phyloP scores from a whole-genome alignment of 2,797 vertebrate genomes.

The Malacoraja senta region DNA sequence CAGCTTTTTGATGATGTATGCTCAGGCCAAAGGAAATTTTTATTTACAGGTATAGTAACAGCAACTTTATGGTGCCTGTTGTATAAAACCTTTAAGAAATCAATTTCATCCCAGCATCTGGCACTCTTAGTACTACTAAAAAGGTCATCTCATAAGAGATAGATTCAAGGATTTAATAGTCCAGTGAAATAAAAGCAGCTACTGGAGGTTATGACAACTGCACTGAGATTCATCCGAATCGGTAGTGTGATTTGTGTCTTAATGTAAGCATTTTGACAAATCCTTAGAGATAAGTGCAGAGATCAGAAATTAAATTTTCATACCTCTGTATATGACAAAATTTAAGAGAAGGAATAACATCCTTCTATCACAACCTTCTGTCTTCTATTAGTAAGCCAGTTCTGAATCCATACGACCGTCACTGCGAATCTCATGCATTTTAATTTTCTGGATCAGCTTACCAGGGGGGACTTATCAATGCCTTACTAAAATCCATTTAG shows the following conservation, averaged over 20 bases:
- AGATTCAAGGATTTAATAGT: neutral
- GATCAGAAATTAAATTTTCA: neutral
- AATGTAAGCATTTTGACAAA: neutral
- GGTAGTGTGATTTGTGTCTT: neutral
- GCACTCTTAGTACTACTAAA: neutral
- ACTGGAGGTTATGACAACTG: conserved; percentile 11
- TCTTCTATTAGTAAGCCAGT: too few relatives aligned
- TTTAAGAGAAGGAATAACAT: neutral
- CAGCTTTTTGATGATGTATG: conserved; percentile 85
- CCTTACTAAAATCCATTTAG: too few relatives aligned
- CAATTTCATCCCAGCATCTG: conserved; percentile 10
- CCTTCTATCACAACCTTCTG: too few relatives aligned
- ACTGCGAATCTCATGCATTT: too few relatives aligned
- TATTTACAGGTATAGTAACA: conserved; percentile 77
- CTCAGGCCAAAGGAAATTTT: conserved; percentile 72
- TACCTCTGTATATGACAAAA: neutral
- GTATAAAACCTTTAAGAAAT: neutral
- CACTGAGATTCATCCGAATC: neutral
- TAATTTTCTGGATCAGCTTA: too few relatives aligned
- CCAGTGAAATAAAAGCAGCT: neutral
- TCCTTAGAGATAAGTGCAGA: neutral
- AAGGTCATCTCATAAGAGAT: neutral
- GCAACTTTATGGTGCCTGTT: neutral
- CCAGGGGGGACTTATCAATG: too few relatives aligned
- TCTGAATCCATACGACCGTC: too few relatives aligned